A percentile compares a stretch with the other conserved stretches of the same genome.
Conservation (phyloP, 1,140 invertebrate species). For the roundworm (Caenorhabditis elegans) region WBcel235 BX284604.4:7480501-7481000, state of each 20-base stretch:
- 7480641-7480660: neutral
- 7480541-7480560: no score
- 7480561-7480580: slow-evolving; percentile 8
- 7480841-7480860: slow-evolving; percentile 8
- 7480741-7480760: neutral
- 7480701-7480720: neutral
- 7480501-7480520: neutral
- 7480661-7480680: neutral
- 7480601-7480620: neutral
- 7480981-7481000: slow-evolving; percentile 2
- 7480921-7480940: neutral
- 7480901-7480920: slow-evolving; percentile 6
- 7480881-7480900: slow-evolving; percentile 10
- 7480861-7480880: neutral
- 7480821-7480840: slow-evolving; percentile 4
- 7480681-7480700: neutral
- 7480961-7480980: neutral
- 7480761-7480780: neutral
- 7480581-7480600: neutral
- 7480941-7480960: slow-evolving; percentile 10
- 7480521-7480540: neutral
- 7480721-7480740: neutral
- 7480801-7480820: slow-evolving; percentile 4
- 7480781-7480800: neutral
- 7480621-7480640: neutral